Evolutionary conservation across 2,888 invertebrate genomes (phyloP).

Genomic region (Eurois occulta): DNA sequence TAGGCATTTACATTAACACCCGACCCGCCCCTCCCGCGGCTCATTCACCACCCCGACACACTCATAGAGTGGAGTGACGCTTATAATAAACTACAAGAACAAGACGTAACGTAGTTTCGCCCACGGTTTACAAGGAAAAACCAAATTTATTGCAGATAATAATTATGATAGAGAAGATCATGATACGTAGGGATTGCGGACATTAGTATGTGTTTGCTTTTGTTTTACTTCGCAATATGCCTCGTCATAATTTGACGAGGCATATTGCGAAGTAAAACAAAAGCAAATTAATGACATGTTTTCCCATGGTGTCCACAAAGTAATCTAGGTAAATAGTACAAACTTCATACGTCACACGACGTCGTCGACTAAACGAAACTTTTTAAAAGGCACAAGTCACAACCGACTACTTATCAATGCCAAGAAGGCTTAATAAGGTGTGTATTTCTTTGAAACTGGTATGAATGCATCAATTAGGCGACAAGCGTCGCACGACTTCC

Average conservation of each 20-base stretch:
- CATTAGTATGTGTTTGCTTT: neutral
- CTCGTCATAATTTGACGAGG: slow-evolving; percentile 15
- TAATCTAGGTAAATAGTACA: slow-evolving; percentile 15
- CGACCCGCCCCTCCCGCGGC: slow-evolving; percentile 66
- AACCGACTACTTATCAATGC: slow-evolving; percentile 61
- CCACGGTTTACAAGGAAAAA: slow-evolving; percentile 68
- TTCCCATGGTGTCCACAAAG: slow-evolving; percentile 5
- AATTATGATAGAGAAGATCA: slow-evolving; percentile 57
- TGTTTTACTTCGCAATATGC: neutral
- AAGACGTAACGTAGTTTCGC: slow-evolving; percentile 46
- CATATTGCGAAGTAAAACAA: too few relatives aligned
- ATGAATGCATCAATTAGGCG: slow-evolving; percentile 70
- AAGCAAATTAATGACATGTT: too few relatives aligned
- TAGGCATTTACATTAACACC: slow-evolving; percentile 88
- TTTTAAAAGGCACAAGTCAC: slow-evolving; percentile 38
- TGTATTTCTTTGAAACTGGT: slow-evolving; percentile 65
- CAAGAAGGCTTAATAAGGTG: slow-evolving; percentile 52
- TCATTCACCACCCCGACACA: slow-evolving; percentile 58
- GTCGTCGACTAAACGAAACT: slow-evolving; percentile 13
- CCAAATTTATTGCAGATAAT: slow-evolving; percentile 16
- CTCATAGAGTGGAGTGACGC: slow-evolving; percentile 52
- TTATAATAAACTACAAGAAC: slow-evolving; percentile 65
- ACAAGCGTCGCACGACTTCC: slow-evolving; percentile 70
- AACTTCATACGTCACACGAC: slow-evolving; percentile 12
- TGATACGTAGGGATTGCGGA: neutral